These are phyloP conservation scores for Himalopsyche kuldschensis DNA, from an alignment of 2,888 invertebrate genomes.

Conservation along the genomic window DNA sequence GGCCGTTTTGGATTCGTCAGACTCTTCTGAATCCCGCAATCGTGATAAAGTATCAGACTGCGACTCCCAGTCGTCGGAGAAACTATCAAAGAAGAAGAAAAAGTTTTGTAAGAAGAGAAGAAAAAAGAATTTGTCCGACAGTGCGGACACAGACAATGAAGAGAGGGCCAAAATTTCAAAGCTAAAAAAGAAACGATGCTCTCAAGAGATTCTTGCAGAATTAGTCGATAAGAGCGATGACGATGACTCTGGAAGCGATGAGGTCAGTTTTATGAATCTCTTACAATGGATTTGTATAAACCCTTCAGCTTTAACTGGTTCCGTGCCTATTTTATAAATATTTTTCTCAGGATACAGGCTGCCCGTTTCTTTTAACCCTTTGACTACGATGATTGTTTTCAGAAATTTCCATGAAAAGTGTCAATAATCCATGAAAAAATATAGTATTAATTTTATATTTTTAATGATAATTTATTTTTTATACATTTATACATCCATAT, in stretches of 20 bases:
- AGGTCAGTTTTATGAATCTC: constrained; percentile 13
- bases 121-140: background rate
- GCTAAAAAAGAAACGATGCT: background rate
- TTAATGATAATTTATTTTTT: too few relatives aligned
- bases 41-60: background rate
- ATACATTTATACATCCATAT: too few relatives aligned
- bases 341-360: too few relatives aligned
- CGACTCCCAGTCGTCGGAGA: background rate
- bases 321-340: too few relatives aligned
- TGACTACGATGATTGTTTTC: too few relatives aligned
- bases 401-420: too few relatives aligned
- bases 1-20: constrained; percentile 14
- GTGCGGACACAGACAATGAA: constrained; percentile 13
- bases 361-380: too few relatives aligned
- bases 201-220: background rate
- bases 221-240: background rate
- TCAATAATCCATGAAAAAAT: too few relatives aligned
- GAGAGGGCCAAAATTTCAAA: background rate
- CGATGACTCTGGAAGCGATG: background rate
- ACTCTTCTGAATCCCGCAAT: constrained; percentile 8
- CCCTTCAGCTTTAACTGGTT: too few relatives aligned
- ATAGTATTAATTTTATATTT: too few relatives aligned
- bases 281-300: background rate
- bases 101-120: constrained; percentile 14
- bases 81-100: constrained; percentile 7